These are phyloP conservation scores for Atherinomorus stipes DNA, from an alignment of 2,113 vertebrate species.

Conservation along the genomic window DNA sequence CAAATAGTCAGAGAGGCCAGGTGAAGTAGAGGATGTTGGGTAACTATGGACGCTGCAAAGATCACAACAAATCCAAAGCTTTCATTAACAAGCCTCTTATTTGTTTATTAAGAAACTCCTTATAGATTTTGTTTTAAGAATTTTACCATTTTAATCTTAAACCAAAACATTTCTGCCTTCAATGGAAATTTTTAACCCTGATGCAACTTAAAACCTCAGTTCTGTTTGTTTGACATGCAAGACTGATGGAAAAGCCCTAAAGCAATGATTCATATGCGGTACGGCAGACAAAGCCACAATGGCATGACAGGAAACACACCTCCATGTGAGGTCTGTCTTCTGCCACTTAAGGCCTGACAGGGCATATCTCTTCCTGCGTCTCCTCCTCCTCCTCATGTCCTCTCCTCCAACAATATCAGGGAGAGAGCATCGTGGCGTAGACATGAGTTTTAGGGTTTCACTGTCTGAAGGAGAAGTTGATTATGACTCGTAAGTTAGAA, in stretches of 20 bases:
- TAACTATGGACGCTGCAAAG: constrained; percentile 75
- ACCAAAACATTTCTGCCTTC: background rate
- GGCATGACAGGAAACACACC: constrained; percentile 71
- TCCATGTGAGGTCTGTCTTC: constrained; percentile 87
- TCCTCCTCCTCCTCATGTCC: constrained; percentile 79
- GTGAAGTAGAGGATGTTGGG: constrained; percentile 51
- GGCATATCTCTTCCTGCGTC: constrained; percentile 84
- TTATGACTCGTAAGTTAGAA: constrained; percentile 17
- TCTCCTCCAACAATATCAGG: constrained; percentile 86
- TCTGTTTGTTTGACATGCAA: background rate
- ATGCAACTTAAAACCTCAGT: background rate
- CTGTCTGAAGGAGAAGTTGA: constrained; percentile 75
- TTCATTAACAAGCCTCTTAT: background rate
- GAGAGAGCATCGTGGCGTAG: constrained; percentile 88
- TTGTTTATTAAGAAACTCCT: background rate
- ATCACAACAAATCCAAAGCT: background rate
- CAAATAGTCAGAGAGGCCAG: rapidly evolving
- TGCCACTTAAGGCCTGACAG: constrained; percentile 85
- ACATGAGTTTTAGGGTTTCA: constrained; percentile 84
- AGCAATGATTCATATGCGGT: constrained; percentile 18
- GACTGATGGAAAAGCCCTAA: background rate
- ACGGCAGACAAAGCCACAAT: background rate
- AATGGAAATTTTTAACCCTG: background rate
- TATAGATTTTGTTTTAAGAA: background rate
- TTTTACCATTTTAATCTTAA: background rate